These are phyloP conservation scores for Pectinophora gossypiella DNA, from an alignment of 1,140 invertebrate genomes.

Conservation along the genomic window DNA sequence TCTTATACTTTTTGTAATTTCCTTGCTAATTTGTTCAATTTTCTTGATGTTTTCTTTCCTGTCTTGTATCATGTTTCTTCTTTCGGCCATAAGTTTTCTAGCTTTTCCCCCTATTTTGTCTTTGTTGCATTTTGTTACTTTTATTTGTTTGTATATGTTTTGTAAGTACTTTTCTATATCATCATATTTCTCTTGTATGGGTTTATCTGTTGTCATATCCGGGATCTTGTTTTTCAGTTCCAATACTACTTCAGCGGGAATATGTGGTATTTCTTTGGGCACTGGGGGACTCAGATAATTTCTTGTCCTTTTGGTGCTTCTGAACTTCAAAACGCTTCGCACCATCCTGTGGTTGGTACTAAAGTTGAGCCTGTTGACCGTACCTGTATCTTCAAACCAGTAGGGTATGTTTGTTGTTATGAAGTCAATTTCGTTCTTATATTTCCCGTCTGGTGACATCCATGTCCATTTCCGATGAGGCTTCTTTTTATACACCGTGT, in stretches of 20 bases:
- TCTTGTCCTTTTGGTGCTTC: not conserved
- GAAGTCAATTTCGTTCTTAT: constrained; percentile 3
- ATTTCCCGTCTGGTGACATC: not conserved
- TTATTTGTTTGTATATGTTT: not conserved
- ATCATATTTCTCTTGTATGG: not conserved
- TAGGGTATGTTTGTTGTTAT: not conserved
- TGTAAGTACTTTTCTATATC: not conserved
- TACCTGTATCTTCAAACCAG: not conserved
- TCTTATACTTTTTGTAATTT: not conserved
- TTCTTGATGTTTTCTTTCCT: not conserved
- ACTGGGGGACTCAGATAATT: not conserved
- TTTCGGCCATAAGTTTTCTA: constrained; percentile 1
- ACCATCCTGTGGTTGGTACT: not conserved
- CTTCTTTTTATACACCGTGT: not conserved
- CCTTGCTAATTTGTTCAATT: constrained; percentile 3
- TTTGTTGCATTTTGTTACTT: constrained; percentile 1
- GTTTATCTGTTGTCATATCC: not conserved
- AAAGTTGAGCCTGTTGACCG: not conserved
- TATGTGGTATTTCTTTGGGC: not conserved
- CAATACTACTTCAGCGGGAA: not conserved
- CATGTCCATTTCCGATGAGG: not conserved
- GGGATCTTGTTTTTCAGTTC: not conserved
- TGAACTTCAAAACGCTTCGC: not conserved
- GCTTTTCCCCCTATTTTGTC: constrained; percentile 2
- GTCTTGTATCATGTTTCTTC: not conserved